Conservation (phyloP, 2,113 vertebrate genomes). For the Rhadina sibilatrix region DNA sequence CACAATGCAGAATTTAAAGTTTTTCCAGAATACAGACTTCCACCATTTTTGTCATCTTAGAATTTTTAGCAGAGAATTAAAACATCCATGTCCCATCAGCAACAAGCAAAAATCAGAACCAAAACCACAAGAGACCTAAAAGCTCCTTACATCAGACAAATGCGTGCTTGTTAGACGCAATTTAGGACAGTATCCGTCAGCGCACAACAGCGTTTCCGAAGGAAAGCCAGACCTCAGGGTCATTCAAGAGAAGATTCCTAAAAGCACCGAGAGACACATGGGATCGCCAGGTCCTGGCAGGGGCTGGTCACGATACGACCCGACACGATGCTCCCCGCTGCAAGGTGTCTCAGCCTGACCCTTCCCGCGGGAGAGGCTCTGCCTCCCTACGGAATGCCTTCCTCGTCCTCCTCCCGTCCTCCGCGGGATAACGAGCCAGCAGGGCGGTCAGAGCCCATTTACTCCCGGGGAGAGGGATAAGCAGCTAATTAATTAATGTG, state of each 20-base stretch:
- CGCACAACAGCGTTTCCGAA: rapidly evolving
- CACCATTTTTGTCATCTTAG: background rate
- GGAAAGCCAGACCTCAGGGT: background rate
- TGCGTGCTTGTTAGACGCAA: rapidly evolving
- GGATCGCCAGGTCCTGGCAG: background rate
- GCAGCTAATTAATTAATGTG: background rate
- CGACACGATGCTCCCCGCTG: background rate
- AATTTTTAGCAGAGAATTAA: background rate
- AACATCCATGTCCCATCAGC: background rate
- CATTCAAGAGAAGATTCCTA: background rate
- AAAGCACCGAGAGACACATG: background rate
- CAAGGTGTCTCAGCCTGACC: background rate
- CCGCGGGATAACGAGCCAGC: background rate
- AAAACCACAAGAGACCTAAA: background rate
- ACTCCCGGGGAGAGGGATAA: background rate
- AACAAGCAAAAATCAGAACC: background rate
- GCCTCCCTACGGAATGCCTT: background rate
- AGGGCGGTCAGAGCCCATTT: background rate
- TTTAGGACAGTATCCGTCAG: background rate
- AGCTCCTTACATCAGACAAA: background rate
- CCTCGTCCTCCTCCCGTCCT: background rate
- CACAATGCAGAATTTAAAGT: background rate
- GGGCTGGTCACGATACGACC: background rate
- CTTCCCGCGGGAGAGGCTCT: background rate
- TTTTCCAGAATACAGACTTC: background rate